These are phyloP conservation scores for Pissodes strobi DNA, from an alignment of 1,140 invertebrate genomes.

Conservation along the genomic window DNA sequence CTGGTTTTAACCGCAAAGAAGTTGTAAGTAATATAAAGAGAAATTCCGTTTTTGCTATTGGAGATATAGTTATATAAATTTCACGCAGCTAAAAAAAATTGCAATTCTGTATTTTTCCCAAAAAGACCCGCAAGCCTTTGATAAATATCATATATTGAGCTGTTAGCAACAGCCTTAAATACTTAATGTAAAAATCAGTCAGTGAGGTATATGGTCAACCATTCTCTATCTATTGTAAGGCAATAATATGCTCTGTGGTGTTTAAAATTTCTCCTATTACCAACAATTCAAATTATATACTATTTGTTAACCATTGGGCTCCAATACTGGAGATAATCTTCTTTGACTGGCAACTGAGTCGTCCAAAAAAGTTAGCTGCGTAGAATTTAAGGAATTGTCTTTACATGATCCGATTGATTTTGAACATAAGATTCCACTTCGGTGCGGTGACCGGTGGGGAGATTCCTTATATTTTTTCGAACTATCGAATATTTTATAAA, in stretches of 20 bases:
- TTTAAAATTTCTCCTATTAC: constrained; percentile 3
- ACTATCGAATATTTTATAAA: constrained; percentile 35
- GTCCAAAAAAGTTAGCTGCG: constrained; percentile 43
- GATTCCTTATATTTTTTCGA: constrained; percentile 20
- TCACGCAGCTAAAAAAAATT: no score
- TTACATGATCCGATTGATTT: constrained; percentile 13
- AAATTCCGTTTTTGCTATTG: no score
- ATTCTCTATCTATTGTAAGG: constrained; percentile 27
- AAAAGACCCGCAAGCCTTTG: background rate
- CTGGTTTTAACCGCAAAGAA: no score
- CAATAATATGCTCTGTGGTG: background rate
- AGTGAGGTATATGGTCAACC: background rate
- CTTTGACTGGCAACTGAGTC: constrained; percentile 36
- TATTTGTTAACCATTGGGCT: constrained; percentile 47
- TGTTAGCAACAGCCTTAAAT: background rate
- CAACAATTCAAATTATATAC: background rate
- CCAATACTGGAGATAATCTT: constrained; percentile 40
- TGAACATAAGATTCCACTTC: background rate
- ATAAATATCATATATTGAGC: background rate
- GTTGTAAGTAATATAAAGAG: no score
- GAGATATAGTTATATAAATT: no score
- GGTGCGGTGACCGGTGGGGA: constrained; percentile 15
- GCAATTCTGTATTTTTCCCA: background rate
- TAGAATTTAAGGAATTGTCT: constrained; percentile 37
- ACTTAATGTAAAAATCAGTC: constrained; percentile 30